These are phyloP conservation scores for Synergus umbraculus DNA, from an alignment of 2,888 invertebrate genomes.

Conservation along the genomic window DNA sequence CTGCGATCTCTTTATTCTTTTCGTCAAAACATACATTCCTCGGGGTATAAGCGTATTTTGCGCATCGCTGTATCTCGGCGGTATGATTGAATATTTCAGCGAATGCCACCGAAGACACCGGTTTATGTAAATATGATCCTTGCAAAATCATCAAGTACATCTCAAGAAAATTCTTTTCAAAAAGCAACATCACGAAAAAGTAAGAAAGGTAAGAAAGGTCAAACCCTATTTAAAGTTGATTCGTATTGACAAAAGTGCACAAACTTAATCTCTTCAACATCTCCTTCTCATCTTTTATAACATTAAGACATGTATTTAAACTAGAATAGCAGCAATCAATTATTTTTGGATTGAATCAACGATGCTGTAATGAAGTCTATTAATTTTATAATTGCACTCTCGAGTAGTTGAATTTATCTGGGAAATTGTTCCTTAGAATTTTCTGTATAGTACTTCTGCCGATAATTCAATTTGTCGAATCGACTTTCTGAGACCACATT, in stretches of 20 bases:
- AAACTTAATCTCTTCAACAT: background rate
- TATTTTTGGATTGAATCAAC: background rate
- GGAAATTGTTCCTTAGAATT: background rate
- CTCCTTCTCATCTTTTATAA: background rate
- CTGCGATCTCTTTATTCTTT: conserved; percentile 34
- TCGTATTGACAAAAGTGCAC: background rate
- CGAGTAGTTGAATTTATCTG: background rate
- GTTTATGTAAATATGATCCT: conserved; percentile 29
- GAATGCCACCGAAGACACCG: conserved; percentile 14
- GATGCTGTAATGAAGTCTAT: background rate
- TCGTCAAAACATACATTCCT: conserved; percentile 27
- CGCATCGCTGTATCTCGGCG: conserved; percentile 3
- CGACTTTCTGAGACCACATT: conserved; percentile 16
- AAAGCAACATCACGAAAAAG: background rate
- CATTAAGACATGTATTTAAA: too few relatives aligned
- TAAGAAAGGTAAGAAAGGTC: background rate
- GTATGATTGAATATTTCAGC: conserved; percentile 37
- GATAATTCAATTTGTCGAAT: conserved; percentile 18
- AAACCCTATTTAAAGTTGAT: background rate
- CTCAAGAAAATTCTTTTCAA: background rate
- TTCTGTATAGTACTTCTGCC: background rate
- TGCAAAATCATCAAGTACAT: background rate
- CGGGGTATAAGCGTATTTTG: conserved; percentile 12
- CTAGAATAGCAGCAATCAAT: background rate
- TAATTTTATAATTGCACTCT: background rate